Conservation (phyloP, 2,888 invertebrate genomes). For the Aphodius granarius region DNA sequence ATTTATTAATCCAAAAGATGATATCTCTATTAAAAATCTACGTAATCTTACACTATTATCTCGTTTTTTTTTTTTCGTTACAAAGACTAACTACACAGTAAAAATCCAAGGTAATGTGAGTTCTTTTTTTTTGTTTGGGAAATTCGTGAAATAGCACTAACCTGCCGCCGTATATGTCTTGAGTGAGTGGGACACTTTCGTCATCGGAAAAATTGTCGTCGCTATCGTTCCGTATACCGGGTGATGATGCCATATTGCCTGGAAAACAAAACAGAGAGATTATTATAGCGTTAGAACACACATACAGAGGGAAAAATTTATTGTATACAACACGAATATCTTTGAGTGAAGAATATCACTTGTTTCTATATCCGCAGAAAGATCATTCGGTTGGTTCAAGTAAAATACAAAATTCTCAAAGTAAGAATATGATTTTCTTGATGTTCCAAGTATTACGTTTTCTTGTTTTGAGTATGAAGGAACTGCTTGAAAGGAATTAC, state of each 20-base stretch:
- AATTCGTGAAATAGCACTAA: conserved; percentile 51
- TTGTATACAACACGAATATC: too few species aligned
- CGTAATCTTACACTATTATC: neutral
- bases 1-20: neutral
- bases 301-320: too few species aligned
- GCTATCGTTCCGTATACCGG: conserved; percentile 69
- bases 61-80: neutral
- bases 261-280: conserved; percentile 9
- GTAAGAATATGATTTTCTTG: too few species aligned
- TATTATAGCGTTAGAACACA: too few species aligned
- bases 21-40: neutral
- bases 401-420: too few species aligned
- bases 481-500: too few species aligned
- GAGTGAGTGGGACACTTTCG: conserved; percentile 83
- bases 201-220: conserved; percentile 83
- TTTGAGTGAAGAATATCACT: too few species aligned
- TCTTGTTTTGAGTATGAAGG: too few species aligned
- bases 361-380: too few species aligned
- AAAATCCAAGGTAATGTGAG: neutral
- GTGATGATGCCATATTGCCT: conserved; percentile 62
- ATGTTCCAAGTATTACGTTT: too few species aligned
- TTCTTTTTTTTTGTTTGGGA: neutral
- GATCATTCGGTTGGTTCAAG: too few species aligned
- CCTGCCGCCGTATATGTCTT: conserved; percentile 91
- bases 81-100: neutral